Base-by-base conservation (phyloP, 2,113 vertebrate genomes). In the Pelodiscus sinensis region DNA sequence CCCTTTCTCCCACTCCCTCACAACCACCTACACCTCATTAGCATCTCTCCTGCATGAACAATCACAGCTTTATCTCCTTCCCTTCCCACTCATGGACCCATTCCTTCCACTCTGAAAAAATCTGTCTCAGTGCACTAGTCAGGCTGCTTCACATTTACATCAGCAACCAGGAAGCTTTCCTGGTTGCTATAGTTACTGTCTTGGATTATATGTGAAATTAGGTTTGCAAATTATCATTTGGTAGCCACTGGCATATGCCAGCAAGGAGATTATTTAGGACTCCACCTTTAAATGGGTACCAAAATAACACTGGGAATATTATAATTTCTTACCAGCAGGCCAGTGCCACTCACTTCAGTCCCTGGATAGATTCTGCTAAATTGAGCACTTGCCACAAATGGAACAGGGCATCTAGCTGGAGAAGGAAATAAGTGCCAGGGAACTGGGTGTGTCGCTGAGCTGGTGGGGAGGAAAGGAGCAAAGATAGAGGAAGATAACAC, bases 1-100 rank as follows among this genome's bases (percentile, higher is more conserved):
- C 97, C 97, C 93, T 95, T 89, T 95, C 71, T 87, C 86, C 88
- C 92, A 93, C 95, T 86, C 87, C 92, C 88, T 93, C 94, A 94
- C 95, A 96, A 95, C 85, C 87, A 95, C 90, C n/a, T 35, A 91
- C 95, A 96, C 90, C 77, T 96, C 96, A 96, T 89, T 88, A 88
- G 86, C 92, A 96, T 90, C 86, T 90, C 83, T 93, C 90, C 94
- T 96, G 97, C 96, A 97, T 97, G 97, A 91, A 87, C 62, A 27
- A 94, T 89, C 77, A 96, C 92, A 92, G 96, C 88, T 94, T 93
- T 96, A 44, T 82, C 79, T 68, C 88, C 50, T 84, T 86, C 73
- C 89, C 83, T 84, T 92, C 57, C 92, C 55, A n/a, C 60, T 8
- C 89, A 86, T 73, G 12, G 65, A 75, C 31, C 68, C 27, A 1